Conservation (phyloP, 2,113 vertebrate genomes). For the Eolophus roseicapilla region DNA sequence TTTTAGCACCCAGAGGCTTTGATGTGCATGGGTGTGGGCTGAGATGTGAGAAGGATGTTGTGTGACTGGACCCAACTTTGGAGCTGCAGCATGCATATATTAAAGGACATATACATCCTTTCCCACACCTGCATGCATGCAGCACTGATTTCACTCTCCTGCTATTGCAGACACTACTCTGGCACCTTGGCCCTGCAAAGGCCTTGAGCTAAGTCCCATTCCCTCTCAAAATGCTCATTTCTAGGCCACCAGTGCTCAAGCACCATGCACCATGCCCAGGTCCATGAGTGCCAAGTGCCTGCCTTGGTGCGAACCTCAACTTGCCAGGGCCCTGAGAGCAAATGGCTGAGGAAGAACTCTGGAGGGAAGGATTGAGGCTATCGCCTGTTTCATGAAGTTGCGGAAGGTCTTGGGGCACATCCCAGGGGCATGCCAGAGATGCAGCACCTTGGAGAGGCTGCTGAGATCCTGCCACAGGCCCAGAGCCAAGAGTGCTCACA, state of each 20-base stretch:
- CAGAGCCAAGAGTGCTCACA: background rate
- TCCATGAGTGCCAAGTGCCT: background rate
- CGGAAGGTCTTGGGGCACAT: background rate
- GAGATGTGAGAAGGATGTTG: background rate
- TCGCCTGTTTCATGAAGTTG: background rate
- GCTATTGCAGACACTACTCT: background rate
- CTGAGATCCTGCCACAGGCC: fast-evolving
- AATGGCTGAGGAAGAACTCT: background rate
- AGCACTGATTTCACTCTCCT: background rate
- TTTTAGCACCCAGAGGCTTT: background rate
- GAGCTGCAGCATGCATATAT: background rate
- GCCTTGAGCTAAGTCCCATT: background rate
- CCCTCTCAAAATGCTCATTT: background rate
- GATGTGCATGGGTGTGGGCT: fast-evolving
- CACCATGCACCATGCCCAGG: fast-evolving
- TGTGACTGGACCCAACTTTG: background rate
- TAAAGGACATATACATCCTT: background rate
- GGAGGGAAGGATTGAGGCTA: background rate
- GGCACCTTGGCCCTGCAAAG: background rate
- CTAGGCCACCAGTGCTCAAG: background rate
- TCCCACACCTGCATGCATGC: fast-evolving
- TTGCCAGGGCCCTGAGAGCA: background rate
- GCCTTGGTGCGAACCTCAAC: background rate
- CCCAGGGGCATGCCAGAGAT: background rate
- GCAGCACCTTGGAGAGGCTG: background rate